Evolutionary conservation across 2,797 vertebrate genomes (phyloP), one percentile per base, ranked within the genome.

Genomic region (Rhinatrema bivittatum): DNA sequence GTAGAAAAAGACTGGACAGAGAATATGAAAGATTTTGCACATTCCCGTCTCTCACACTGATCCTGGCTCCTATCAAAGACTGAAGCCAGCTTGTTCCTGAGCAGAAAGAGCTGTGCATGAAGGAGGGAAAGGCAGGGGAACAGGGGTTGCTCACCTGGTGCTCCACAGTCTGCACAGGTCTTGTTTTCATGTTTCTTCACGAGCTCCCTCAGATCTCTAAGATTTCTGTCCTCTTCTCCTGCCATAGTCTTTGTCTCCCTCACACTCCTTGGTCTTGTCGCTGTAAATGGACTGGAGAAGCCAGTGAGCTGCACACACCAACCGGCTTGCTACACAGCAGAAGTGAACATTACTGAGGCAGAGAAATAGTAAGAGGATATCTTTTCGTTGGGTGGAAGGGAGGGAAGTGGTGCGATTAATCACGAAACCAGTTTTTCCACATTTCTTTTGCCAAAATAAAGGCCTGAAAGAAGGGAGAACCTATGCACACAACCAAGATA

Each of bases 371-470:
- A 3, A 0, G 11, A 12, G 8, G 26, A 40, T 46, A 42, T 42
- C 42, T 56, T 36, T n/a, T n/a, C n/a, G 55, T 70, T 9, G 55
- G 61, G 65, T 59, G 60, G 49, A 9, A 20, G 17, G 50, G 64
- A 68, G 60, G 61, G 72, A 76, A 76, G 67, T 72, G 34, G 68
- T 61, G 60, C 50, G 66, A 57, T 63, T 63, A 69, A 69, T 68
- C 56, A 65, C 68, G 56, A 58, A 77, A 79, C 76, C 65, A 62
- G 74, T 77, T 75, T 69, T 74, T 71, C 76, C 47, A 60, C 73
- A 72, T 74, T 74, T 70, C 58, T 62, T 11, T 29, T 55, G 46
- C 39, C 37, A 43, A 69, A 46, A 50, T 64, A 74, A 60, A 51
- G 44, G 44, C 22, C 34, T 13, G 37, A 39, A 39, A 58, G 46